Base-by-base conservation (phyloP, 2,797 vertebrate genomes). In the Odontamblyopus rebecca region DNA sequence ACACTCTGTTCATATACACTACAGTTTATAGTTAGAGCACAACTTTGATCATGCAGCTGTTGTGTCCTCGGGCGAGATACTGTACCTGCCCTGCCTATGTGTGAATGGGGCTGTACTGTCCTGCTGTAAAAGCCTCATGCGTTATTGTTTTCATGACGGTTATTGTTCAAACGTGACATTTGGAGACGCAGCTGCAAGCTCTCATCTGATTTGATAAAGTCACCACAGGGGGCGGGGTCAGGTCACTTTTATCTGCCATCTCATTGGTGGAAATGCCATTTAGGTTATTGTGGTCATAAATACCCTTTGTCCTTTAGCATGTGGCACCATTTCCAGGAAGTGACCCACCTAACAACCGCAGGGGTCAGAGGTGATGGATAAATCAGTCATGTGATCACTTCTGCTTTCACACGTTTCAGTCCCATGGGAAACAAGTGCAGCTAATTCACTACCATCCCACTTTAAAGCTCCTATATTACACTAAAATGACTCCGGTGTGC, bases 381-480 rank as follows among this genome's bases (percentile, higher is more conserved):
- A 63, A 63, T 41, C 61, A 63, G 61, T 63, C 61, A 63, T 23
- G 61, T 63, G 61, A 63, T 19, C 32, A 41, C 61, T 63, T 63
- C 61, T 63, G 61, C 61, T 63, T 63, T 63, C 61, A 23, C 9
- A n/a, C 60, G 7, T 2, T 38, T 19, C 30, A n/a, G 15, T 48
- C 44, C 11, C 44, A 48, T 13, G 44, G 44, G 44, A 48, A 48
- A 48, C 44, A 5, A 48, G 44, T 16, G 44, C 44, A 48, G 3
- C 44, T 15, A 16, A 48, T 38, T 38, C 35, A 48, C 44, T 13
- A 12, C 38, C 9, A 12, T 2, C 41, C 12, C 41, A 44, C 1
- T 44, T 44, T 44, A 48, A 48, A 38, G 35, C 7, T 9, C 8
- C 35, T 38, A 38, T 38, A 38, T 8, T 38, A 9, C 7, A 38